Conservation (phyloP, 2,888 invertebrate genomes). For the Eueremaeus valkanovi region DNA sequence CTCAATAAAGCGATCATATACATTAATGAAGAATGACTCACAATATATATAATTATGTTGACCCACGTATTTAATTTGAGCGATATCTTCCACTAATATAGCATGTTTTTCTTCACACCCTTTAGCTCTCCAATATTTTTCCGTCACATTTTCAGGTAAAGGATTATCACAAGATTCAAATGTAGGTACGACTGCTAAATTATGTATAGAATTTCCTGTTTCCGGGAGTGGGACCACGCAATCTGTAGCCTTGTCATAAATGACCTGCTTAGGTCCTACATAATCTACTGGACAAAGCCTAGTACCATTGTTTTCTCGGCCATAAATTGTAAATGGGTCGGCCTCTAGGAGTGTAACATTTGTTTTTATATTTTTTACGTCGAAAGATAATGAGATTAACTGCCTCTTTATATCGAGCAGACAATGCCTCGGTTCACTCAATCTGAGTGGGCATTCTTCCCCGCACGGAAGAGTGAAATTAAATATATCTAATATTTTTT, state of each 20-base stretch:
- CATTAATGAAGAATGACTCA: background rate
- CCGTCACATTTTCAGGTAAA: background rate
- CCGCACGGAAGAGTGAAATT: background rate
- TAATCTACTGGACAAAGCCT: background rate
- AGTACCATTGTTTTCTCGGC: background rate
- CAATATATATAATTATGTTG: background rate
- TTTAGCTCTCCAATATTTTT: background rate
- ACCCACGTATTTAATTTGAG: background rate
- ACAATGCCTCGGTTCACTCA: background rate
- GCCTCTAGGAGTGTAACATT: background rate
- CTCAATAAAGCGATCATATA: background rate
- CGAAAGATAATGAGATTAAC: background rate
- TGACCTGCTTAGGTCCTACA: background rate
- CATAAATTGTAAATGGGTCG: background rate
- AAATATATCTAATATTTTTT: background rate
- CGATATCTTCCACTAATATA: background rate
- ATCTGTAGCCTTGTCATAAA: background rate
- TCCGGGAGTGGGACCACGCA: background rate
- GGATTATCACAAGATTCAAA: background rate
- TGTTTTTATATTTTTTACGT: background rate
- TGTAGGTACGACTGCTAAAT: background rate
- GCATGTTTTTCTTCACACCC: background rate
- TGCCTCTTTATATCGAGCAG: background rate
- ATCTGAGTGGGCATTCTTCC: too few relatives aligned
- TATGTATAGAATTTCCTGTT: background rate